Base-by-base conservation (phyloP, 2,888 invertebrate genomes). In the Ryuthela nishihirai region DNA sequence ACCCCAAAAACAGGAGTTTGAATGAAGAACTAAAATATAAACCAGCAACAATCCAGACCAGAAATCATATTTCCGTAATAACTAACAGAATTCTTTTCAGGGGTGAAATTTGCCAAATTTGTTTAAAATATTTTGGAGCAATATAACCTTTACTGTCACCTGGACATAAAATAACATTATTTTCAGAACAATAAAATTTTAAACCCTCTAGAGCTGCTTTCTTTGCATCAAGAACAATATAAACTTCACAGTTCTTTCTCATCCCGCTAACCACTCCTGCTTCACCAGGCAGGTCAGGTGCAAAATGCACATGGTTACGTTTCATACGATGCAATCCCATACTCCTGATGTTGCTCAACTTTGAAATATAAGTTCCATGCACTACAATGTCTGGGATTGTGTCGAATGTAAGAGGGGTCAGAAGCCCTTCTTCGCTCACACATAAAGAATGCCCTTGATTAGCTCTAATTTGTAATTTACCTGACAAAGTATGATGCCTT, bases 271-370 rank as follows among this genome's bases (percentile, higher is more conserved):
- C 78, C 3, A 83, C 80, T 12, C 73, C 74, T 45, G 65, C 55
- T 23, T 69, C 64, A 20, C 70, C 82, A 67, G 80, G 80, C 45
- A 70, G 67, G 42, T 72, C 73, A 0, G 69, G 65, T 38, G 87
- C 81, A 70, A 89, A 84, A 72, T 90, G 90, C 58, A 89, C 84
- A 70, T 90, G 88, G 69, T 82, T 84, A 60, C 89, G 79, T 17
- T 72, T 78, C 85, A 88, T 86, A 41, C 84, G 81, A 71, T 78
- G 81, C 26, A 90, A 72, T 4, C 89, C 90, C 67, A 81, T 54
- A 64, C 70, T 70, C 64, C 70, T 65, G 20, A 58, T 62, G 36
- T 70, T 68, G 0, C 77, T 70, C 85, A 87, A 87, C 67, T 76
- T 75, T 56, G 75, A 76, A 15, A 77, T 72, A 71, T 83, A 88